Base-by-base conservation (phyloP, 2,888 invertebrate species). In the Psylliodes chrysocephalus region DNA sequence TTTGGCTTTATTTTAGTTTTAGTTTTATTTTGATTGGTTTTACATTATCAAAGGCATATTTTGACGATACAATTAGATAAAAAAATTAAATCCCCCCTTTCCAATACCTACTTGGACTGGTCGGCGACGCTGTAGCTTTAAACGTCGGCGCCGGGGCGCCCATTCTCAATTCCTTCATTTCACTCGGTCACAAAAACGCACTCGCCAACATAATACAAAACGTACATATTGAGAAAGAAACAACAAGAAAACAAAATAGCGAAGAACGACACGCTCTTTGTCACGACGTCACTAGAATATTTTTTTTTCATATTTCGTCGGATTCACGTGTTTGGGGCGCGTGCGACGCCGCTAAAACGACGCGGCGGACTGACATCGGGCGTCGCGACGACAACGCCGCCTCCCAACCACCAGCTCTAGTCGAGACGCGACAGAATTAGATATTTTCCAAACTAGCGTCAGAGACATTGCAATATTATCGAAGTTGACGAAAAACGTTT, bases 81-180 rank as follows among this genome's bases (percentile, higher is more conserved):
- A n/a, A n/a, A n/a, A n/a, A n/a, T n/a, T n/a, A n/a, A n/a, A n/a
- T n/a, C n/a, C n/a, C n/a, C 33, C 25, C 33, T 6, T 33, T n/a
- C 25, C 33, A 6, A 10, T 33, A 70, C 77, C 49, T 90, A 64
- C 64, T 60, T 25, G 59, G 59, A 90, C 91, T 90, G 89, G 90
- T 86, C 74, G 87, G 87, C 68, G 89, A 86, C 75, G 92, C 89
- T 79, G 89, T 91, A 76, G 93, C 93, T 85, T 92, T 93, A 86
- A 93, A 93, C 81, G 89, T 91, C 74, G 93, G 93, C 74, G 89
- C 66, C 15, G 77, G 77, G 0, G 76, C 69, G 22, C 73, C 75
- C 76, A 76, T 76, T 40, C 57, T 67, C 28, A 40, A n/a, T 35
- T 61, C 40, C 18, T 59, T 59, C 40, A 46, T 15, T 40, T 42